A percentile compares a stretch with the other conserved stretches of the same genome.
Conservation (phyloP, 1,140 invertebrate genomes). For the Forficula auricularia region DNA sequence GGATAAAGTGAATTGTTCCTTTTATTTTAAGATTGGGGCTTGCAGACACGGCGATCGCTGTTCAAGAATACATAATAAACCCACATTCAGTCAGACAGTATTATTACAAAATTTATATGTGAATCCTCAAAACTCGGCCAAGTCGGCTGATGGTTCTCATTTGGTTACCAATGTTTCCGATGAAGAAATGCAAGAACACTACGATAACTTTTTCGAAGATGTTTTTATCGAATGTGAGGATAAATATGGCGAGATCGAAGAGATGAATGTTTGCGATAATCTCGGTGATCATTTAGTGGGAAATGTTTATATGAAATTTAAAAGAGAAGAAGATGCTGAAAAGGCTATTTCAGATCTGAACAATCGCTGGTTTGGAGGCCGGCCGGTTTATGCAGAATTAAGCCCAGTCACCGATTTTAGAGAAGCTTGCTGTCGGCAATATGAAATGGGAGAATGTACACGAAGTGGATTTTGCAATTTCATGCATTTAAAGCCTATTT, state of each 20-base stretch:
- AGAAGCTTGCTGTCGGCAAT: conserved; percentile 96
- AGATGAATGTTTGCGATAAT: conserved; percentile 99
- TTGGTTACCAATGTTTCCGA: conserved; percentile 80
- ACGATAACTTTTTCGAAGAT: conserved; percentile 99
- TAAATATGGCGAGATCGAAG: conserved; percentile 98
- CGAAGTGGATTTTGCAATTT: conserved; percentile 98
- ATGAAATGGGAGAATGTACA: conserved; percentile 98
- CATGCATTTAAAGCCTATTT: conserved; percentile 98
- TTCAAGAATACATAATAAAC: conserved; percentile 95
- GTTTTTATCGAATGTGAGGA: conserved; percentile 96
- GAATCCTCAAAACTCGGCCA: conserved; percentile 94
- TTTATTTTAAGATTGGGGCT: conserved; percentile 99
- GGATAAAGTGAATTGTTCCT: conserved; percentile 99
- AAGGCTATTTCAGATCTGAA: conserved; percentile 90
- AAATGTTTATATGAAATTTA: conserved; percentile 97
- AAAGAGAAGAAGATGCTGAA: conserved; percentile 95
- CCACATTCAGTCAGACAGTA: conserved; percentile 95
- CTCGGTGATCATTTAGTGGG: conserved; percentile 94
- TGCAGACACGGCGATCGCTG: conserved; percentile 95
- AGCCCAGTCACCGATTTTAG: conserved; percentile 97
- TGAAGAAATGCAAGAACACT: conserved; percentile 96
- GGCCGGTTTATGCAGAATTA: conserved; percentile 94
- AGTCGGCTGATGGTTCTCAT: conserved; percentile 84
- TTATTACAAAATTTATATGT: conserved; percentile 91
- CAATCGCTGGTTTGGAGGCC: conserved; percentile 95